Conservation (phyloP, 2,888 invertebrate species). For the Hermaeophaga mercurialis region DNA sequence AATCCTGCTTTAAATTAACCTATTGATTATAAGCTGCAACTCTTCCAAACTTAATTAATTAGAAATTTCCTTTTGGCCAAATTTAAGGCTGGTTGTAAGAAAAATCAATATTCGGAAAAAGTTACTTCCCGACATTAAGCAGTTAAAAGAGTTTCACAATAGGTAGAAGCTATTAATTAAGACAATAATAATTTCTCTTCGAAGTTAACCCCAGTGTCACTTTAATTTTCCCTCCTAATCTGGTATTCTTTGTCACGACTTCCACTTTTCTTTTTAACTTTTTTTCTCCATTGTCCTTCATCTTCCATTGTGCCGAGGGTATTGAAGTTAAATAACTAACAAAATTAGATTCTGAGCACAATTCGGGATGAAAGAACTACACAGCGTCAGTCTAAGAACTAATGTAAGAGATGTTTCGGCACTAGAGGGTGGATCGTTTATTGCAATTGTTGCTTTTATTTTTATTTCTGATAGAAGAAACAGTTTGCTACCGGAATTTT, state of each 20-base stretch:
- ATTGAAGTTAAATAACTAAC: constrained; percentile 29
- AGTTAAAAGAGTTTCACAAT: background rate
- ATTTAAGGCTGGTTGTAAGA: background rate
- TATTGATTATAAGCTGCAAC: no score
- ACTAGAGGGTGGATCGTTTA: background rate
- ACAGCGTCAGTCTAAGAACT: constrained; percentile 16
- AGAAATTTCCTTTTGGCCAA: background rate
- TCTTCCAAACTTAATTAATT: background rate
- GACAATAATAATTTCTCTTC: constrained; percentile 22
- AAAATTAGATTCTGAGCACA: constrained; percentile 30
- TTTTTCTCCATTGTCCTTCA: constrained; percentile 29
- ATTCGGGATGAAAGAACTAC: constrained; percentile 25
- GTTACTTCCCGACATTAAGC: background rate
- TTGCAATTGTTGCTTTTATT: background rate
- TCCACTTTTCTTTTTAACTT: constrained; percentile 29
- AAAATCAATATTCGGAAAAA: background rate
- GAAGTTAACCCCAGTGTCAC: constrained; percentile 26
- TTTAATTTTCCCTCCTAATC: constrained; percentile 28
- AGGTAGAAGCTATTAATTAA: constrained; percentile 17
- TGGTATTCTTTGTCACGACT: constrained; percentile 31
- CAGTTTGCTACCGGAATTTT: no score
- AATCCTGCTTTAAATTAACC: no score
- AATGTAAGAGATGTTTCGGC: constrained; percentile 5
- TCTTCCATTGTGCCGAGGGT: constrained; percentile 26
- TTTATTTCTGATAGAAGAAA: no score